Evolutionary conservation across 2,113 vertebrate genomes (phyloP).

Genomic region (Ctenomys sociabilis): DNA sequence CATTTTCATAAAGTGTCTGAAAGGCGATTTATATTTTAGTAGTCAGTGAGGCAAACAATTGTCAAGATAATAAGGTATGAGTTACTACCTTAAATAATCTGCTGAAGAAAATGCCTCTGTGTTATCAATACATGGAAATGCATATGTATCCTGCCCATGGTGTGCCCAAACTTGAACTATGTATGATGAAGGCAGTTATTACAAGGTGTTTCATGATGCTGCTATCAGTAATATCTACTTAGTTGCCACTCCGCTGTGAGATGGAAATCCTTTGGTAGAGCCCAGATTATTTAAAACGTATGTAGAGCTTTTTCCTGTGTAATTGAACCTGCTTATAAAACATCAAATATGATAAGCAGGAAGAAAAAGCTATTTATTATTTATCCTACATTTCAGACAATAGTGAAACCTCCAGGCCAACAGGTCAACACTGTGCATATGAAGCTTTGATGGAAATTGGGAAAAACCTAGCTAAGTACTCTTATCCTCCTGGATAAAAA

Average conservation of each 20-base stretch:
- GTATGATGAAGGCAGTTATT: constrained; percentile 92
- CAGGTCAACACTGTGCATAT: constrained; percentile 93
- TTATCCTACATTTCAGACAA: constrained; percentile 94
- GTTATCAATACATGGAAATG: constrained; percentile 95
- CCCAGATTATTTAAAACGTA: constrained; percentile 92
- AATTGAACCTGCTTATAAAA: constrained; percentile 92
- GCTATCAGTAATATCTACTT: constrained; percentile 92
- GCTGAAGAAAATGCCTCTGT: constrained; percentile 96
- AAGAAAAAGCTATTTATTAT: constrained; percentile 92
- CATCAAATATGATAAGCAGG: constrained; percentile 91
- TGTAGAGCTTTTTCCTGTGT: constrained; percentile 94
- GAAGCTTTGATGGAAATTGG: constrained; percentile 35
- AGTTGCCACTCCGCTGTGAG: constrained; percentile 89
- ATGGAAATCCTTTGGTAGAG: constrained; percentile 91
- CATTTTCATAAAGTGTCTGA: constrained; percentile 96
- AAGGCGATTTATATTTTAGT: constrained; percentile 97
- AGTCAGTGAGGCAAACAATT: constrained; percentile 94
- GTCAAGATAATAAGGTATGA: constrained; percentile 92
- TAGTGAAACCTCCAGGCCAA: constrained; percentile 92
- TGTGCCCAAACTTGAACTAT: constrained; percentile 94
- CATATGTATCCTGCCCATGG: constrained; percentile 94
- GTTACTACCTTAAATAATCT: constrained; percentile 93
- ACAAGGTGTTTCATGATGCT: constrained; percentile 91
- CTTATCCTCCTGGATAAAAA: neutral
- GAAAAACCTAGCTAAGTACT: neutral